phyloP scores from a whole-genome alignment of 2,113 vertebrate genomes.

The Catharus minimus region DNA sequence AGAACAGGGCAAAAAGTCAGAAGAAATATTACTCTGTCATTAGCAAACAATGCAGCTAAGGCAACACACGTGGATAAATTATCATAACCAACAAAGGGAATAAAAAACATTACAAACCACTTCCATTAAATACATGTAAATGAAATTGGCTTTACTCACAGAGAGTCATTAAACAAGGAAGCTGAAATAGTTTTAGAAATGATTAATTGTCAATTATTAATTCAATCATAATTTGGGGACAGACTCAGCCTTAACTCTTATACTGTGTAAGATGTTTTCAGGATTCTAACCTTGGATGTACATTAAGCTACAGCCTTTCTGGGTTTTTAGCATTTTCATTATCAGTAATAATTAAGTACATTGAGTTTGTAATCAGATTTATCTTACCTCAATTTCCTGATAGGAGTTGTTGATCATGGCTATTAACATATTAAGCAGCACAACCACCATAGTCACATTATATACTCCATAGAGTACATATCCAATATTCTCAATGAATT shows the following conservation, averaged over 20 bases:
- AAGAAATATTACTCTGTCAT: not conserved
- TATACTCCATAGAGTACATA: conserved; percentile 96
- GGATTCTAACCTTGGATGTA: not conserved
- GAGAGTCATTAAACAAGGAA: not conserved
- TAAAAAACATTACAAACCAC: not conserved
- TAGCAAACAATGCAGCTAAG: not conserved
- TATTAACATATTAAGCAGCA: conserved; percentile 97
- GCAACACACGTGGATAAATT: not conserved
- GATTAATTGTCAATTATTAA: not conserved
- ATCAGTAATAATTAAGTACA: not conserved
- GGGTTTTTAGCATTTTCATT: not conserved
- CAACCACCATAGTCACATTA: conserved; percentile 97
- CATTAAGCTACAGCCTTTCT: not conserved
- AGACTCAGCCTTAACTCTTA: not conserved
- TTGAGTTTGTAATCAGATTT: not conserved
- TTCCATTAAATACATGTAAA: not conserved
- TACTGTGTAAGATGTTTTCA: not conserved
- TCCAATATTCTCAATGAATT: conserved; percentile 98
- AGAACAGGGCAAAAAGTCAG: not conserved
- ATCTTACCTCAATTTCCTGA: conserved; percentile 95
- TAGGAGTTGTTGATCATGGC: conserved; percentile 99
- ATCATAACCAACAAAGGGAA: not conserved
- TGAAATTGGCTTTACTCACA: not conserved
- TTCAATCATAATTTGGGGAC: not conserved
- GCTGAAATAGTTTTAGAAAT: not conserved